Conservation (phyloP, 2,888 invertebrate genomes). For the Mythimna pallens region DNA sequence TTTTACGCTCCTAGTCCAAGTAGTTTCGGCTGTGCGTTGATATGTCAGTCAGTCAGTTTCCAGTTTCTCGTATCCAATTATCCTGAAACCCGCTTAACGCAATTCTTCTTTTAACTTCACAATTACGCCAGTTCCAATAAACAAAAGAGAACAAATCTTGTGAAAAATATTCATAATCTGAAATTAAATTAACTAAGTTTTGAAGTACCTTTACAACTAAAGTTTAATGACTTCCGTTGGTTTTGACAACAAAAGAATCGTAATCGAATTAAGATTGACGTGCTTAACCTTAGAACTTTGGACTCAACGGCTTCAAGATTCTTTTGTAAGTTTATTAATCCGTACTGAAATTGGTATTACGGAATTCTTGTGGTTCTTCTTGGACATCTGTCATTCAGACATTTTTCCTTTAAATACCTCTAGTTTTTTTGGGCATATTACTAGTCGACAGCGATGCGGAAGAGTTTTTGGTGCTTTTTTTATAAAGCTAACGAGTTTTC, state of each 20-base stretch:
- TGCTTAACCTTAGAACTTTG: constrained; percentile 37
- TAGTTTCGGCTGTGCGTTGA: too few relatives aligned
- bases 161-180: not conserved
- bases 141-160: constrained; percentile 18
- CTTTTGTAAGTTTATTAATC: constrained; percentile 22
- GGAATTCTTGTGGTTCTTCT: not conserved
- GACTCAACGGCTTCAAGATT: constrained; percentile 16
- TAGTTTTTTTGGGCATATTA: too few relatives aligned
- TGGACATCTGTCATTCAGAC: not conserved
- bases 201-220: constrained; percentile 22
- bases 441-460: too few relatives aligned
- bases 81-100: not conserved
- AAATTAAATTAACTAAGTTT: constrained; percentile 35
- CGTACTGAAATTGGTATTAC: constrained; percentile 6
- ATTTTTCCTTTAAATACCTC: not conserved
- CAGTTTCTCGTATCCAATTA: constrained; percentile 9
- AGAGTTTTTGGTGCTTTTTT: too few relatives aligned
- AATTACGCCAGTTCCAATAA: constrained; percentile 10
- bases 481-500: too few relatives aligned
- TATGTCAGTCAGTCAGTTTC: too few relatives aligned
- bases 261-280: constrained; percentile 48
- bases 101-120: not conserved
- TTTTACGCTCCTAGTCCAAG: too few relatives aligned
- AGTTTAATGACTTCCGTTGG: constrained; percentile 46
- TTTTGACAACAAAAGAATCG: constrained; percentile 57